A percentile compares a stretch with the other conserved stretches of the same genome.
Conservation (phyloP, 2,888 invertebrate genomes). For the Drosophila nigricruria region DNA sequence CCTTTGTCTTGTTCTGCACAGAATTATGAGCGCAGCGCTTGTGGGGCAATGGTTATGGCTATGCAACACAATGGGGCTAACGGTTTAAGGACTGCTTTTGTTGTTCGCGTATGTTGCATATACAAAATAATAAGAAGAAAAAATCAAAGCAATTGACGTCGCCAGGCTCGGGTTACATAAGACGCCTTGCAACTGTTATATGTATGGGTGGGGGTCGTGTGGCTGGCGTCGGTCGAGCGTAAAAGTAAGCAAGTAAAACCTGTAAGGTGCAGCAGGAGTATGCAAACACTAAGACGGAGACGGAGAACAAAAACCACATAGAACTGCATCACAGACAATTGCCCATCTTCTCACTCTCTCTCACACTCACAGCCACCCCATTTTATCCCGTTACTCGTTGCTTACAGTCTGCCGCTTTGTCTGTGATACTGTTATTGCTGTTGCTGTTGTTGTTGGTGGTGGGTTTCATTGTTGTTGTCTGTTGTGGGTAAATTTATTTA, state of each 20-base stretch:
- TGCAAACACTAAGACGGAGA: constrained; percentile 35
- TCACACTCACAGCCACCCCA: constrained; percentile 37
- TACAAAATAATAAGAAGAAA: constrained; percentile 25
- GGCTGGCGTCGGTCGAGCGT: constrained; percentile 29
- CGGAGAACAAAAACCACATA: constrained; percentile 10
- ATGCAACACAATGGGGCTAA: constrained; percentile 53
- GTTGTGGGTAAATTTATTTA: constrained; percentile 60
- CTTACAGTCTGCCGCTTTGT: constrained; percentile 32
- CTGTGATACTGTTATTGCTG: constrained; percentile 11
- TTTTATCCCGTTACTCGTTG: constrained; percentile 11
- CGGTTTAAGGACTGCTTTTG: constrained; percentile 60
- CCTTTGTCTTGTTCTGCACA: constrained; percentile 28
- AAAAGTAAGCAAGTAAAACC: constrained; percentile 70
- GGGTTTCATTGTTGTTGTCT: constrained; percentile 38
- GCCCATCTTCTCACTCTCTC: constrained; percentile 5
- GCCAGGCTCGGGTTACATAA: constrained; percentile 76
- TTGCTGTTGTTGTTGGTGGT: constrained; percentile 46
- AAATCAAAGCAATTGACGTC: constrained; percentile 64
- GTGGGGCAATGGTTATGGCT: constrained; percentile 45
- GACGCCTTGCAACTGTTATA: constrained; percentile 51
- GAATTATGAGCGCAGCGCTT: constrained; percentile 55
- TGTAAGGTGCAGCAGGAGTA: constrained; percentile 71
- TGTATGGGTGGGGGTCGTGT: constrained; percentile 22
- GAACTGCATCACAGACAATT: constrained; percentile 44
- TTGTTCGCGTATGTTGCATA: constrained; percentile 51